phyloP scores from a whole-genome alignment of 1,140 invertebrate species.

The Papilio machaon region DNA sequence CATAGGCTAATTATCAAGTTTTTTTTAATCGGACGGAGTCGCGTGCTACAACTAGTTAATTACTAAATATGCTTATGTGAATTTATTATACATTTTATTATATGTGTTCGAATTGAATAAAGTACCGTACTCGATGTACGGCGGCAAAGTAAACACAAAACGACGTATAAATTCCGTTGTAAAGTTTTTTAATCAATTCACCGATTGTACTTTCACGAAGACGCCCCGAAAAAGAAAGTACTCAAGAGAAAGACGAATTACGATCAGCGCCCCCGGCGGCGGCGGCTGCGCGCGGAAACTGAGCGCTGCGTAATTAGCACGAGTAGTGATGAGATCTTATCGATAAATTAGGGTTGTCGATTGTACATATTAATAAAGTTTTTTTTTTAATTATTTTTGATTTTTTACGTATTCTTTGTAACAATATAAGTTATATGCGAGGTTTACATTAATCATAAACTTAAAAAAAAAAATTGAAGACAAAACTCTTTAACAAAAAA shows the following conservation, averaged over 20 bases:
- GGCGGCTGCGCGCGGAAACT: constrained; percentile 59
- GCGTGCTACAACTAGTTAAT: no score
- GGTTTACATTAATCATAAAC: no score
- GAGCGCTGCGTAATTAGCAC: constrained; percentile 71
- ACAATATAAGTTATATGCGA: no score
- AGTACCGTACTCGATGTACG: background rate
- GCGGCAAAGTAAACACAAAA: constrained; percentile 1
- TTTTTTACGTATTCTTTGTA: no score
- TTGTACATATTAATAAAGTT: background rate
- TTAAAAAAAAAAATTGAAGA: no score
- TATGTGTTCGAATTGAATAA: background rate
- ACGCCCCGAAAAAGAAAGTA: constrained; percentile 72
- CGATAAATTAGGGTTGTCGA: constrained; percentile 50
- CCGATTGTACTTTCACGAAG: constrained; percentile 69
- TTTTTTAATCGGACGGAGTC: no score
- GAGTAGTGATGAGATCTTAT: constrained; percentile 58
- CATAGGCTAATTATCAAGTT: no score
- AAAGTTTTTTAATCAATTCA: constrained; percentile 54
- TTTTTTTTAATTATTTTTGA: background rate
- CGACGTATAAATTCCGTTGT: constrained; percentile 28
- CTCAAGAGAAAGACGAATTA: constrained; percentile 56
- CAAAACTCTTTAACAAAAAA: no score
- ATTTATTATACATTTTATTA: background rate
- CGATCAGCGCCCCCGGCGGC: constrained; percentile 56
- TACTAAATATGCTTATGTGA: background rate